Conservation (phyloP, 2,888 invertebrate genomes). For the Cabera pusaria region DNA sequence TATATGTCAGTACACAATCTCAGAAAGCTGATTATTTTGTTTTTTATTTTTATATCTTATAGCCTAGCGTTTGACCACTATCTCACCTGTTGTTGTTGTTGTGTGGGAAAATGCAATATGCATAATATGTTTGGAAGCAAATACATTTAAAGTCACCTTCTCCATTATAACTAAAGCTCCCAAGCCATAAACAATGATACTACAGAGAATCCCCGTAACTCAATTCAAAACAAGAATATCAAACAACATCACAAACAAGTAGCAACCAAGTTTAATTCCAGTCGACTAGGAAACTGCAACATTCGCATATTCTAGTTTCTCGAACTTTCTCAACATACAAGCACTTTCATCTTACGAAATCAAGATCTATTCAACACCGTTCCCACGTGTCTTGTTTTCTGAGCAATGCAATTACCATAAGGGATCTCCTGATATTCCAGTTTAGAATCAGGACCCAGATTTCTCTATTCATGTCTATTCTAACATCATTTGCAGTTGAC, state of each 20-base stretch:
- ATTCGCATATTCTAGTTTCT: slow-evolving; percentile 12
- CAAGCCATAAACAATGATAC: too few species aligned
- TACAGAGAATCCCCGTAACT: too few species aligned
- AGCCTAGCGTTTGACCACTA: too few species aligned
- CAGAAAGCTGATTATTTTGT: too few species aligned
- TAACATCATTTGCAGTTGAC: slow-evolving; percentile 28
- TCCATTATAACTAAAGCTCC: too few species aligned
- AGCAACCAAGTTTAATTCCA: slow-evolving; percentile 12
- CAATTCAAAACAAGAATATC: too few species aligned
- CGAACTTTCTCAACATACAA: slow-evolving; percentile 19
- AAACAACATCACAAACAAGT: slow-evolving; percentile 9
- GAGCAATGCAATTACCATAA: slow-evolving; percentile 31
- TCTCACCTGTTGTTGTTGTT: too few species aligned
- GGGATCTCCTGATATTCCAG: slow-evolving; percentile 17
- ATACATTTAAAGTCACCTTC: too few species aligned
- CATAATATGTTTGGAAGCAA: too few species aligned
- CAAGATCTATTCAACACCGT: slow-evolving; percentile 27
- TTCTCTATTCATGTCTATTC: slow-evolving; percentile 32
- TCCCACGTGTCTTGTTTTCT: slow-evolving; percentile 30
- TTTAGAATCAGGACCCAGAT: slow-evolving; percentile 24
- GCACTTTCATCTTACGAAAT: slow-evolving; percentile 26
- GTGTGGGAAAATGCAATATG: too few species aligned
- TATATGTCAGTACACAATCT: too few species aligned
- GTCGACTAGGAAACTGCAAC: slow-evolving; percentile 20
- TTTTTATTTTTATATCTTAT: too few species aligned